Evolutionary conservation across 2,113 vertebrate species (phyloP).

Genomic region (Neodon shergylaensis): DNA sequence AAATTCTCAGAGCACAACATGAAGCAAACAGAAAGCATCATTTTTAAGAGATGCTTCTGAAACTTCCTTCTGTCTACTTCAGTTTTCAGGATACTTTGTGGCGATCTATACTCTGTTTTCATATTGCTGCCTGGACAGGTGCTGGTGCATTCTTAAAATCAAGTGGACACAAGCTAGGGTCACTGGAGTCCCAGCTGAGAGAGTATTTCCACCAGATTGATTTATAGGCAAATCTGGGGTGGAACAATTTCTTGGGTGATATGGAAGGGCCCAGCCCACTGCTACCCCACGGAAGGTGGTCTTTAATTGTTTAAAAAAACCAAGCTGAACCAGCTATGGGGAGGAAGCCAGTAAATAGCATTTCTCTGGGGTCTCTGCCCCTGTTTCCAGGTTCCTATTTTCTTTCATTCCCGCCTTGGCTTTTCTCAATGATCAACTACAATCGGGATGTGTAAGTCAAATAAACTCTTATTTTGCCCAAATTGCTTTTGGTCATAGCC

Average conservation of each 20-base stretch:
- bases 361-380: background rate
- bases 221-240: too few species aligned
- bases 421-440: background rate
- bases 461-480: background rate
- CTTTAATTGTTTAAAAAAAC: background rate
- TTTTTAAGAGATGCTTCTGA: background rate
- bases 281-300: background rate
- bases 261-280: background rate
- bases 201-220: background rate
- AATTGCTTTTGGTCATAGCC: background rate
- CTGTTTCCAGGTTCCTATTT: background rate
- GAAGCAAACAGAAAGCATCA: background rate
- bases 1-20: background rate
- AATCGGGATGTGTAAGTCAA: background rate
- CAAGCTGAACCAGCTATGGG: background rate
- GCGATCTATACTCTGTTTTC: background rate
- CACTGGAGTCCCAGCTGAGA: background rate
- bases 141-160: background rate
- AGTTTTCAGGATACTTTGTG: background rate
- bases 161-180: background rate
- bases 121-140: background rate
- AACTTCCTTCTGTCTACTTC: background rate
- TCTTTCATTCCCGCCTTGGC: background rate
- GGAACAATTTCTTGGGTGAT: background rate
- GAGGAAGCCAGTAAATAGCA: background rate